These are phyloP conservation scores for Drosophila tristis DNA, from an alignment of 1,140 invertebrate species.

Conservation along the genomic window DNA sequence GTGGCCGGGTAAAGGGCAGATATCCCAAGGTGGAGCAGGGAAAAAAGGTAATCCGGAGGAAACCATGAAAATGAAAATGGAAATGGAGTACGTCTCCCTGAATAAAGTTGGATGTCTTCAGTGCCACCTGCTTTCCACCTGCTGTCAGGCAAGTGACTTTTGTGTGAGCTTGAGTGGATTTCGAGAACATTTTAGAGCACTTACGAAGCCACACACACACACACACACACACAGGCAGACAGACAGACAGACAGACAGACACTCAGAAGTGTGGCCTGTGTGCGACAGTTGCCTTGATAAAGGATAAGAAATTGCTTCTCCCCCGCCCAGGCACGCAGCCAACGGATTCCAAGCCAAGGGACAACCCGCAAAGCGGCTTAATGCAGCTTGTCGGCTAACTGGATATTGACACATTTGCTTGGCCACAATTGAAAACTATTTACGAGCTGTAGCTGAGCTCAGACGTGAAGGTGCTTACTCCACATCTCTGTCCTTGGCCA, in stretches of 20 bases:
- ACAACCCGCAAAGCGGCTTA: slow-evolving; percentile 60
- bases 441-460: slow-evolving; percentile 25
- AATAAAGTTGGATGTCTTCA: slow-evolving; percentile 33
- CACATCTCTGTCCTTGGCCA: slow-evolving; percentile 14
- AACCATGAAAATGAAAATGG: slow-evolving; percentile 40
- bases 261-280: slow-evolving; percentile 24
- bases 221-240: slow-evolving; percentile 1
- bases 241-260: neutral
- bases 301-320: slow-evolving; percentile 65
- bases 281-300: slow-evolving; percentile 57
- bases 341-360: slow-evolving; percentile 25
- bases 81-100: slow-evolving; percentile 36
- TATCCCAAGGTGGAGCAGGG: slow-evolving; percentile 14
- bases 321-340: slow-evolving; percentile 10
- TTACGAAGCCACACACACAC: slow-evolving; percentile 12
- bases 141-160: slow-evolving; percentile 23
- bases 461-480: neutral
- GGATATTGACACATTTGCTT: slow-evolving; percentile 74
- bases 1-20: neutral
- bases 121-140: slow-evolving; percentile 13
- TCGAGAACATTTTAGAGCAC: slow-evolving; percentile 67
- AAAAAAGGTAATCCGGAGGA: slow-evolving; percentile 54
- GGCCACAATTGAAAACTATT: slow-evolving; percentile 72
- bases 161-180: slow-evolving; percentile 66
- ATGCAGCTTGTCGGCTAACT: slow-evolving; percentile 59